phyloP scores from a whole-genome alignment of 2,797 vertebrate genomes.

The Anableps anableps region DNA sequence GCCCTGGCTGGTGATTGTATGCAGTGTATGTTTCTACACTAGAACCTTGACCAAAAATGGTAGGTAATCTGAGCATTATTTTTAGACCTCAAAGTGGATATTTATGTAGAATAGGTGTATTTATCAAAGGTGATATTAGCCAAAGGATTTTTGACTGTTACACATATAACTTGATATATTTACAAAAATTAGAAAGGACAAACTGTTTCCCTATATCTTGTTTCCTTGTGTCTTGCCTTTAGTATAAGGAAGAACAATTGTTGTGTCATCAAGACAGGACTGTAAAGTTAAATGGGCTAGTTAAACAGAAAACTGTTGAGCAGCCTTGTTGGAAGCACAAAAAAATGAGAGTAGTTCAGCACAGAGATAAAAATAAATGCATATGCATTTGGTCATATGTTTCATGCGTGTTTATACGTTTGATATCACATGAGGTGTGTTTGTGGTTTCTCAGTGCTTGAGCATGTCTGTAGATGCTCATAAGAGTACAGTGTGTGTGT shows the following conservation, averaged over 20 bases:
- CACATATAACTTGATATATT: slow-evolving; percentile 23
- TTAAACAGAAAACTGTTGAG: slow-evolving; percentile 41
- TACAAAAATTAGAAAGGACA: slow-evolving; percentile 14
- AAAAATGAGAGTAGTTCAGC: slow-evolving; percentile 7
- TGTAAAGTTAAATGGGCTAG: slow-evolving; percentile 34
- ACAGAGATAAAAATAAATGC: slow-evolving; percentile 23
- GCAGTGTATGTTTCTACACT: background rate
- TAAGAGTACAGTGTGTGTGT: slow-evolving; percentile 37
- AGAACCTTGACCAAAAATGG: slow-evolving; percentile 8
- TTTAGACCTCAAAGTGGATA: background rate
- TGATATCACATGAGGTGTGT: slow-evolving; percentile 46
- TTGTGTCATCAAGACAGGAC: slow-evolving; percentile 42
- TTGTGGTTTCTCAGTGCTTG: slow-evolving; percentile 45
- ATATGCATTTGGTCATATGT: slow-evolving; percentile 30
- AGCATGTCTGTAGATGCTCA: slow-evolving; percentile 55
- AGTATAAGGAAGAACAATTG: slow-evolving; percentile 54
- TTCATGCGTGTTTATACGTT: slow-evolving; percentile 48
- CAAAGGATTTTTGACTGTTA: slow-evolving; percentile 7
- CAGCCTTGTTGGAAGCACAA: slow-evolving; percentile 26
- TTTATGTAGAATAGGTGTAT: slow-evolving; percentile 9
- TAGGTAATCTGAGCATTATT: background rate
- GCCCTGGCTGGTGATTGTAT: background rate
- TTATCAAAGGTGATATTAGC: slow-evolving; percentile 16
- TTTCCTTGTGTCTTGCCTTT: slow-evolving; percentile 19
- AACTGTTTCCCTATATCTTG: slow-evolving; percentile 7